phyloP scores from a whole-genome alignment of 2,888 invertebrate genomes.

The Aplocera efformata region DNA sequence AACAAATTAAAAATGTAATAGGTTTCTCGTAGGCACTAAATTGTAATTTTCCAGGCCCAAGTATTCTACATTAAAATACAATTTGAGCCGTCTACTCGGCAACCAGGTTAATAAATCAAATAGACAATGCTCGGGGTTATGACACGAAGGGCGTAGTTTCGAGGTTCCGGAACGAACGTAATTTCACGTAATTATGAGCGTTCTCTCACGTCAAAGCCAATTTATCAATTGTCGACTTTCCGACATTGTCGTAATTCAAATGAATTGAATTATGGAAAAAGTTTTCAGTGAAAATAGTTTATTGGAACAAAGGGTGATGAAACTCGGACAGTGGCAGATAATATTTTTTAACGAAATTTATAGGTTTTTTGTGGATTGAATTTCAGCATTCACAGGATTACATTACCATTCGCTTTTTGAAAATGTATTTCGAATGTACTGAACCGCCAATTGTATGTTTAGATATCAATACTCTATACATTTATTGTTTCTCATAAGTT shows the following conservation, averaged over 20 bases:
- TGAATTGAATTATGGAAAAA: constrained; percentile 32
- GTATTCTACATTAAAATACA: constrained; percentile 18
- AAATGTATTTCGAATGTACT: too few species aligned
- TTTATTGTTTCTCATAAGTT: too few species aligned
- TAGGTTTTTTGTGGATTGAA: constrained; percentile 9
- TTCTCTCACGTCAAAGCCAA: constrained; percentile 32
- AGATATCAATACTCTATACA: too few species aligned
- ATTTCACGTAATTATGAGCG: constrained; percentile 35
- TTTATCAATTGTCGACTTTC: constrained; percentile 33
- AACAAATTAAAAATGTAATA: constrained; percentile 10
- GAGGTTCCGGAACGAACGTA: constrained; percentile 24
- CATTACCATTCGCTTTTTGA: not conserved
- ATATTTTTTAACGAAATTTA: constrained; percentile 8
- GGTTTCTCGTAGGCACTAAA: constrained; percentile 11
- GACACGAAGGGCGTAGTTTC: constrained; percentile 18
- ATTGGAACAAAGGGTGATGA: constrained; percentile 23
- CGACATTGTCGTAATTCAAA: constrained; percentile 22
- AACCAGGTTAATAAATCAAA: constrained; percentile 26
- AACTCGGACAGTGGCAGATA: constrained; percentile 8
- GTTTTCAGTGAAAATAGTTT: constrained; percentile 26
- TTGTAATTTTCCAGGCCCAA: constrained; percentile 14
- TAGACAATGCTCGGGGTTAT: constrained; percentile 24
- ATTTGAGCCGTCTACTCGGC: constrained; percentile 17
- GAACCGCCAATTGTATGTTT: too few species aligned
- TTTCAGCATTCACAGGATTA: constrained; percentile 1